Evolutionary conservation across 2,797 vertebrate species (phyloP).

Genomic region (Poliocrania exsul): DNA sequence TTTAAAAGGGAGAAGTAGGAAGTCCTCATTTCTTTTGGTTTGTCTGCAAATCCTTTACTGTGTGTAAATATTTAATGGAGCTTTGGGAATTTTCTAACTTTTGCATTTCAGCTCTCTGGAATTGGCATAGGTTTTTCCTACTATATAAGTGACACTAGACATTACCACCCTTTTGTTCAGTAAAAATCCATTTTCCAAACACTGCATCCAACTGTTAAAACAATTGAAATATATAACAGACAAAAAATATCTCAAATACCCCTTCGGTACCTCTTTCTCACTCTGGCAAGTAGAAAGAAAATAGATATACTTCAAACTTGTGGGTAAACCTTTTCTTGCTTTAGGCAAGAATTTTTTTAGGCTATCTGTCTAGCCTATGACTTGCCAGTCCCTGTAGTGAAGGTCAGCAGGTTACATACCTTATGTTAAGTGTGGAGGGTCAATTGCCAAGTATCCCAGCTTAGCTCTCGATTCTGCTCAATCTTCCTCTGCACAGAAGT

Average conservation of each 20-base stretch:
- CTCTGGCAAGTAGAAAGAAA: constrained; percentile 2
- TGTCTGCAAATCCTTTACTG: not conserved
- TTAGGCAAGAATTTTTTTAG: constrained; percentile 7
- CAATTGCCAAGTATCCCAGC: constrained; percentile 11
- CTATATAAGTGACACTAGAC: not conserved
- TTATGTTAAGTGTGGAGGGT: not conserved
- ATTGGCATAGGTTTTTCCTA: not conserved
- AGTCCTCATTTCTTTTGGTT: not conserved
- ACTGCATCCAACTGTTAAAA: not conserved
- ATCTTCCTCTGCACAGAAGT: not conserved
- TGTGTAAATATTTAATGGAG: constrained; percentile 11
- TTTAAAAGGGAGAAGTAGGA: not conserved
- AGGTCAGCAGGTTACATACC: constrained; percentile 65
- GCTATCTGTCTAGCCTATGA: constrained; percentile 1
- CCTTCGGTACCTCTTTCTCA: not conserved
- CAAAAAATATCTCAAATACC: not conserved
- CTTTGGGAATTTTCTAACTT: constrained; percentile 26
- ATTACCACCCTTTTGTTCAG: constrained; percentile 1
- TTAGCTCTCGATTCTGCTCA: constrained; percentile 16
- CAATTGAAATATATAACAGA: not conserved
- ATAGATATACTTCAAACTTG: not conserved
- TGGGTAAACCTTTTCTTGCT: constrained; percentile 4
- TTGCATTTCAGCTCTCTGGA: constrained; percentile 1
- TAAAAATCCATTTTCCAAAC: constrained; percentile 28
- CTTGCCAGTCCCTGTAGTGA: constrained; percentile 10